A percentile compares a stretch with the other conserved stretches of the same genome.
phyloP scores from a whole-genome alignment of 2,888 invertebrate species.

The Drosophila melanocephala region DNA sequence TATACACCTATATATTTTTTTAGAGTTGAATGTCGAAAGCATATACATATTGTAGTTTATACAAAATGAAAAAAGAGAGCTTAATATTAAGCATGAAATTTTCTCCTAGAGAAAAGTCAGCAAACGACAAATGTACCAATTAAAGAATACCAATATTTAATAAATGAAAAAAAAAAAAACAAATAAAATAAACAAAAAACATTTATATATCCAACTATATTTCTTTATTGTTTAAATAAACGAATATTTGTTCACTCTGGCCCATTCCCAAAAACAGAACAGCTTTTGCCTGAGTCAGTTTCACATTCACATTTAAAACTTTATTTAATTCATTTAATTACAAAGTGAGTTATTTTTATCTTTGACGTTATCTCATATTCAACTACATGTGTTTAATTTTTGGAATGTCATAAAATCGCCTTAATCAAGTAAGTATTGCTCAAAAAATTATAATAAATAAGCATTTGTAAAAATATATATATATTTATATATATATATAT shows the following conservation, averaged over 20 bases:
- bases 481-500: slow-evolving; percentile 34
- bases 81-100: slow-evolving; percentile 53
- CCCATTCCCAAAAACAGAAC: background rate
- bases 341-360: slow-evolving; percentile 37
- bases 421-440: slow-evolving; percentile 54
- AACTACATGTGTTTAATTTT: slow-evolving; percentile 66
- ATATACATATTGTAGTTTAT: slow-evolving; percentile 53
- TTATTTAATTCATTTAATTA: slow-evolving; percentile 54
- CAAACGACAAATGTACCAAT: slow-evolving; percentile 67
- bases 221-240: background rate
- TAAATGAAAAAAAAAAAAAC: slow-evolving; percentile 36
- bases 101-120: slow-evolving; percentile 64
- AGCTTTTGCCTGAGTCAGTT: background rate
- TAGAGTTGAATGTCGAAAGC: slow-evolving; percentile 54
- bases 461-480: slow-evolving; percentile 33
- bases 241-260: background rate
- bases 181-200: slow-evolving; percentile 3
- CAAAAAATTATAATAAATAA: slow-evolving; percentile 46
- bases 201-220: slow-evolving; percentile 24
- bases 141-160: slow-evolving; percentile 54
- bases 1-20: slow-evolving; percentile 45
- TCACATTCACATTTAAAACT: slow-evolving; percentile 48
- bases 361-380: slow-evolving; percentile 44
- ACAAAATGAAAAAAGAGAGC: slow-evolving; percentile 46
- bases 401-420: slow-evolving; percentile 77